Base-by-base conservation (phyloP, 1,140 invertebrate genomes). In the Pseudachorutes palmiensis region DNA sequence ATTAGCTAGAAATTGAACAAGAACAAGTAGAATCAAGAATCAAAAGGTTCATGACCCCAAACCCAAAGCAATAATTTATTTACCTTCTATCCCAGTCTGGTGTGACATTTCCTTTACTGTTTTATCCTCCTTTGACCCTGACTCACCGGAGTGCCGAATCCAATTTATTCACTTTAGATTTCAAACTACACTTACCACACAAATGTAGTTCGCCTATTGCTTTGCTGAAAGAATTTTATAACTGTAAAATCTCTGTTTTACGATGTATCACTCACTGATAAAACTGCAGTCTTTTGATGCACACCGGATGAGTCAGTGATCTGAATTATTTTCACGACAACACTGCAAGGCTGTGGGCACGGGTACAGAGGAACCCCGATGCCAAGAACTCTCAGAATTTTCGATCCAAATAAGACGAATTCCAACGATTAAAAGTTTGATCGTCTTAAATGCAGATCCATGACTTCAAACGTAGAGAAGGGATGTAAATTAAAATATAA, bases 71-170 rank as follows among this genome's bases (percentile, higher is more conserved):
- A 45, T 63, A 32, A 31, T 45, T 45, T 29, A 31, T 9, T 30
- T 80, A 86, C 86, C 84, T 82, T 84, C 84, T 61, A 89, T 89
- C 77, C 87, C 87, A 1, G 87, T 89, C 80, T 89, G 87, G 76
- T 89, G 87, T 71, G 87, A 89, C 87, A 89, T 89, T 66, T 75
- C 28, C 62, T 36, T 62, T 62, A 9, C 24, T 32, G 55, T 58
- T 9, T 9, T 24, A 12, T 58, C 9, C 5, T 2, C 9, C 19
- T 45, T 19, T 55, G 24, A 55, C 9, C 12, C 24, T 5, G 24
- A 55, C 5, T 55, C 5, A 24, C 12, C 24, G 12, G 24, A 55
- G 3, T 55, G 24, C 3, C 24, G 5, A 55, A 16, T 26, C 51
- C 24, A 22, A 26, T 55, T 55, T 55, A 9, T 19, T 19, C 5